Evolutionary conservation across 2,888 invertebrate species (phyloP).

Genomic region (Drosophila anceps): DNA sequence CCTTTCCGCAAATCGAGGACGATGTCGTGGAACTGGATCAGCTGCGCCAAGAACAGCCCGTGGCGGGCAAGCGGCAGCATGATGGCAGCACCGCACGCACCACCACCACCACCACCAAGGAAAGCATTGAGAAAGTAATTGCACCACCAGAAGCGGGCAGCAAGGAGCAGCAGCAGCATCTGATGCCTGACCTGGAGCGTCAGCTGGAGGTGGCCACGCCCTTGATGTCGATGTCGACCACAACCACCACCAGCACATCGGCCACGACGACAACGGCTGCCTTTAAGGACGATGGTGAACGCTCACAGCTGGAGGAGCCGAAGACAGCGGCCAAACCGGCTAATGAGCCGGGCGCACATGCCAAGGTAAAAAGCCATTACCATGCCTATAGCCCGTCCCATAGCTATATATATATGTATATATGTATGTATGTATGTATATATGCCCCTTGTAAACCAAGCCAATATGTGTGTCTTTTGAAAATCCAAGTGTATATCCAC

Average conservation of each 20-base stretch:
- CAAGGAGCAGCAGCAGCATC: slow-evolving; percentile 18
- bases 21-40: slow-evolving; percentile 87
- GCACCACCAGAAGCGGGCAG: slow-evolving; percentile 52
- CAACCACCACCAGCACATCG: slow-evolving; percentile 65
- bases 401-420: slow-evolving; percentile 30
- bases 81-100: slow-evolving; percentile 61
- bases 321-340: slow-evolving; percentile 59
- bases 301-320: slow-evolving; percentile 71
- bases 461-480: slow-evolving; percentile 66
- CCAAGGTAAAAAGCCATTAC: slow-evolving; percentile 60
- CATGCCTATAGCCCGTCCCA: slow-evolving; percentile 18
- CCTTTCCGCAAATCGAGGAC: slow-evolving; percentile 85
- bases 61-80: slow-evolving; percentile 54
- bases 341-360: slow-evolving; percentile 56
- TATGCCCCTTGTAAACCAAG: slow-evolving; percentile 59
- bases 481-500: slow-evolving; percentile 80
- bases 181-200: slow-evolving; percentile 81
- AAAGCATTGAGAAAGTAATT: slow-evolving; percentile 65
- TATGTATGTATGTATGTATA: slow-evolving; percentile 29
- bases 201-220: slow-evolving; percentile 82
- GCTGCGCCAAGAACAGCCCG: slow-evolving; percentile 47
- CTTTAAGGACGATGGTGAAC: slow-evolving; percentile 70
- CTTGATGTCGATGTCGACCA: slow-evolving; percentile 69
- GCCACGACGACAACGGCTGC: slow-evolving; percentile 71
- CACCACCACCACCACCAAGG: slow-evolving; percentile 65